Evolutionary conservation across 2,113 vertebrate genomes (phyloP).

Genomic region (Sinocyclocheilus anophthalmus): DNA sequence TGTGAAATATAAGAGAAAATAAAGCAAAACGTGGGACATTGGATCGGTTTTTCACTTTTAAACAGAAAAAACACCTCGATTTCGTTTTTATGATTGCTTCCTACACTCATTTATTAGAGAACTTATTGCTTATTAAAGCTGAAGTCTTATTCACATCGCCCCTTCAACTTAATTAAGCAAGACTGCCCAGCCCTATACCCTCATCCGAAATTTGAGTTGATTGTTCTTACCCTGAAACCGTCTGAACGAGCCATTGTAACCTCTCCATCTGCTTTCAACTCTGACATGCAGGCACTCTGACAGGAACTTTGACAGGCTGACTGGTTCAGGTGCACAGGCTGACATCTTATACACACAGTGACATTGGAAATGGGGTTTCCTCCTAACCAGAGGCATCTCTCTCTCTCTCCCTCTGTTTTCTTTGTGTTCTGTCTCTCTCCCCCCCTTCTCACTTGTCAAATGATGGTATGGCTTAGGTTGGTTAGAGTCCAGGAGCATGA

Average conservation of each 20-base stretch:
- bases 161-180: background rate
- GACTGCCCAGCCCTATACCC: background rate
- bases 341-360: constrained; percentile 44
- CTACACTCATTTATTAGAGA: too few relatives aligned
- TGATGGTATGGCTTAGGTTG: constrained; percentile 27
- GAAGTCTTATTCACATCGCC: background rate
- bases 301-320: constrained; percentile 32
- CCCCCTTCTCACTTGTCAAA: constrained; percentile 40
- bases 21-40: too few relatives aligned
- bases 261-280: constrained; percentile 36
- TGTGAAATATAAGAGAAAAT: too few relatives aligned
- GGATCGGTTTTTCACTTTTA: too few relatives aligned
- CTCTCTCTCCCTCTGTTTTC: background rate
- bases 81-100: too few relatives aligned
- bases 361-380: constrained; percentile 38
- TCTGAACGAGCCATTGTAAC: constrained; percentile 39
- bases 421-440: constrained; percentile 8
- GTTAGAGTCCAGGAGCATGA: constrained; percentile 26
- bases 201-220: background rate
- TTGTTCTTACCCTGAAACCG: constrained; percentile 47
- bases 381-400: constrained; percentile 42
- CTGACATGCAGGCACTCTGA: constrained; percentile 32
- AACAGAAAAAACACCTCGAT: too few relatives aligned
- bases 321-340: constrained; percentile 15
- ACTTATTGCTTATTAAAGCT: background rate